Evolutionary conservation across 1,140 invertebrate genomes (phyloP).

Genomic region (Ips nitidus): DNA sequence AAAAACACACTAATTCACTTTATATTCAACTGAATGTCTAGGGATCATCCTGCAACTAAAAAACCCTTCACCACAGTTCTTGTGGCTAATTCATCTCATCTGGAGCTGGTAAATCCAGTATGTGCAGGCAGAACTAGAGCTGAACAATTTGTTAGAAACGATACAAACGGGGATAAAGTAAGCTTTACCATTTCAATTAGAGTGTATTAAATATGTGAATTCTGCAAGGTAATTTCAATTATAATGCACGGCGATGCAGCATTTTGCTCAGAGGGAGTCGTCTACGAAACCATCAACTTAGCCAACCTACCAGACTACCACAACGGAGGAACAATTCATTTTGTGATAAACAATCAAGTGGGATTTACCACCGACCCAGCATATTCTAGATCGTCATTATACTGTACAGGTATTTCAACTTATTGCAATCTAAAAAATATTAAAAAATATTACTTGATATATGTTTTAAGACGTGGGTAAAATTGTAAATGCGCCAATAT

Average conservation of each 20-base stretch:
- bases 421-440: background rate
- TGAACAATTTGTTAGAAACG: too few relatives aligned
- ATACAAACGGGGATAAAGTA: too few relatives aligned
- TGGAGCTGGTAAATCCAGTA: conserved; percentile 86
- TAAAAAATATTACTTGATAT: too few relatives aligned
- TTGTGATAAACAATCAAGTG: conserved; percentile 89
- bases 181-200: too few relatives aligned
- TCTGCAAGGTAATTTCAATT: conserved; percentile 62
- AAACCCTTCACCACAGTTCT: too few relatives aligned
- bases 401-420: conserved; percentile 56
- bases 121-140: conserved; percentile 80
- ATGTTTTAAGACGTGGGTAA: conserved; percentile 52
- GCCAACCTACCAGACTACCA: conserved; percentile 83
- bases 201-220: conserved; percentile 70
- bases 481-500: conserved; percentile 86
- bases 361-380: conserved; percentile 93
- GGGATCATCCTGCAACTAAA: too few relatives aligned
- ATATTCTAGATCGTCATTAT: conserved; percentile 64
- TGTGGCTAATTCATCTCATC: conserved; percentile 86
- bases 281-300: conserved; percentile 87
- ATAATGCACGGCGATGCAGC: conserved; percentile 90
- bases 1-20: background rate
- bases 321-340: conserved; percentile 85
- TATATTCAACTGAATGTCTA: too few relatives aligned
- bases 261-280: conserved; percentile 81